These are phyloP conservation scores for Pegoplata infirma DNA, from an alignment of 2,888 invertebrate species.

Conservation along the genomic window DNA sequence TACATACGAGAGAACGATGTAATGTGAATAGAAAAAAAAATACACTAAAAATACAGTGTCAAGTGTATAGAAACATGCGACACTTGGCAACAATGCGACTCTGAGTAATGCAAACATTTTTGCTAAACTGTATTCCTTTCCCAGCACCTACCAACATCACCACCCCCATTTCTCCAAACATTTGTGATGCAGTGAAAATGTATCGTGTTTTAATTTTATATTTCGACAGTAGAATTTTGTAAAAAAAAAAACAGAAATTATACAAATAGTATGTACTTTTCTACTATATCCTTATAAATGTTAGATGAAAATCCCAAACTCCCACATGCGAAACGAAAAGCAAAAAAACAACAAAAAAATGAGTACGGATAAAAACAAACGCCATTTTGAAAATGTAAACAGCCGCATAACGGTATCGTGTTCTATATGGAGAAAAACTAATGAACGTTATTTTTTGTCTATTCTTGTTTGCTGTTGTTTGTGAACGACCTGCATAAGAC, in stretches of 20 bases:
- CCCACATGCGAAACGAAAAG: conserved; percentile 62
- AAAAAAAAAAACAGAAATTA: conserved; percentile 21
- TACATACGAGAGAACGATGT: conserved; percentile 19
- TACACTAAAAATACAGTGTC: conserved; percentile 16
- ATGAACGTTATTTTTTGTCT: conserved; percentile 48
- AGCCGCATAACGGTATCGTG: conserved; percentile 58
- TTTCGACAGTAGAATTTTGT: conserved; percentile 35
- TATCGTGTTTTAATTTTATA: conserved; percentile 46
- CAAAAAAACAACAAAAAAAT: background rate
- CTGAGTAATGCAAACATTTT: conserved; percentile 18
- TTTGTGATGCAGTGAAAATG: conserved; percentile 8
- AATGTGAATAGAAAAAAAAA: background rate
- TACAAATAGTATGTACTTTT: too few species aligned
- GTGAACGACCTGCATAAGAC: conserved; percentile 63
- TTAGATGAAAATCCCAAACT: conserved; percentile 60
- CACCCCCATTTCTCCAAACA: too few species aligned
- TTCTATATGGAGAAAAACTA: conserved; percentile 54
- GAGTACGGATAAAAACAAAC: conserved; percentile 29
- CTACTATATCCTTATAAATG: conserved; percentile 1
- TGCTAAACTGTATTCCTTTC: background rate
- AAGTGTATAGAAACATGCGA: conserved; percentile 42
- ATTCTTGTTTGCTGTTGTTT: conserved; percentile 1
- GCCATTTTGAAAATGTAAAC: conserved; percentile 62
- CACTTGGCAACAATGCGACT: conserved; percentile 50
- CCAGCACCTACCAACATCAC: background rate